phyloP scores from a whole-genome alignment of 2,797 vertebrate species.

The Hylomyscus alleni region DNA sequence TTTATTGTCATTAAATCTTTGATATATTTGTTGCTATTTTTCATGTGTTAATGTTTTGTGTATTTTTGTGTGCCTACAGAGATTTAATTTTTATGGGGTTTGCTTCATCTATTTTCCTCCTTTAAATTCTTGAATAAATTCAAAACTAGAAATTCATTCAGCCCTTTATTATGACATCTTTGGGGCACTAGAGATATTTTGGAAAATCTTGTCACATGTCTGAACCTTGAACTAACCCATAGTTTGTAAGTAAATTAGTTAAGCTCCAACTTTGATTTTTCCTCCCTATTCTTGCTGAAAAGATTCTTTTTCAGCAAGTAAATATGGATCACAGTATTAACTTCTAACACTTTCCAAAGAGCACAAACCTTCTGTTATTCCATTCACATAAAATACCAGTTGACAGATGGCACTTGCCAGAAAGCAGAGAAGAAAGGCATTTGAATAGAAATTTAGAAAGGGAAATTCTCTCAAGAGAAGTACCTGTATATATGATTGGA shows the following conservation, averaged over 20 bases:
- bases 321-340: slow-evolving; percentile 83
- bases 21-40: background rate
- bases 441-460: slow-evolving; percentile 75
- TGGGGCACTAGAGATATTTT: background rate
- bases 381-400: slow-evolving; percentile 84
- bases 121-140: slow-evolving; percentile 41
- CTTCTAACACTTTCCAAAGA: slow-evolving; percentile 80
- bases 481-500: slow-evolving; percentile 70
- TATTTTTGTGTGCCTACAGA: background rate
- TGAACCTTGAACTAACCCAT: slow-evolving; percentile 31
- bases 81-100: slow-evolving; percentile 17
- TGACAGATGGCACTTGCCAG: slow-evolving; percentile 83
- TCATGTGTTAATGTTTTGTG: slow-evolving; percentile 27
- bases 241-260: slow-evolving; percentile 75
- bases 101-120: background rate
- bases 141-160: slow-evolving; percentile 40
- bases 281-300: slow-evolving; percentile 72
- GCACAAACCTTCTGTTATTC: slow-evolving; percentile 84
- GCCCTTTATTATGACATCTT: background rate
- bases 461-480: slow-evolving; percentile 74
- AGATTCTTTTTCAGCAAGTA: slow-evolving; percentile 73
- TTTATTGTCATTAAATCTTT: background rate
- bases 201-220: slow-evolving; percentile 24
- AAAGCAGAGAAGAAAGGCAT: slow-evolving; percentile 74
- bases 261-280: slow-evolving; percentile 67